A percentile compares a stretch with the other conserved stretches of the same genome.
Evolutionary conservation across 2,797 vertebrate species (phyloP).

Genomic region (Notolabrus celidotus): DNA sequence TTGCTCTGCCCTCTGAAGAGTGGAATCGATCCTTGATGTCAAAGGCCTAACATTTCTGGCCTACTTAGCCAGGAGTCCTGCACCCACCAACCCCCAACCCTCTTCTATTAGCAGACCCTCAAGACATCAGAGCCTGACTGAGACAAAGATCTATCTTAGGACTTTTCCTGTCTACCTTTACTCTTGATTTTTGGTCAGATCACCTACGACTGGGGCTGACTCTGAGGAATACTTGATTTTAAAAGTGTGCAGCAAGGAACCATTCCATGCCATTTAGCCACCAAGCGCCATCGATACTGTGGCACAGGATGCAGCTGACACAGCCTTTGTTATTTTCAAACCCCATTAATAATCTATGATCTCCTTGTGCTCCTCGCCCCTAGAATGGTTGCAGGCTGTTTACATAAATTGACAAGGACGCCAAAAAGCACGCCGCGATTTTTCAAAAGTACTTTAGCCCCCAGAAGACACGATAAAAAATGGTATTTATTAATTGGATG

Average conservation of each 20-base stretch:
- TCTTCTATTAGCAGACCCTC: slow-evolving; percentile 68
- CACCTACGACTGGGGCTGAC: slow-evolving; percentile 23
- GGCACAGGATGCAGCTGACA: slow-evolving; percentile 69
- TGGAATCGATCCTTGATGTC: slow-evolving; percentile 82
- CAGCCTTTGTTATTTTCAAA: slow-evolving; percentile 79
- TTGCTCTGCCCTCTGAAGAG: slow-evolving; percentile 54
- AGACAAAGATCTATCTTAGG: slow-evolving; percentile 40
- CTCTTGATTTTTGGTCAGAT: slow-evolving; percentile 7
- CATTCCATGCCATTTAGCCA: slow-evolving; percentile 51
- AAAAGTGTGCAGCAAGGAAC: slow-evolving; percentile 35
- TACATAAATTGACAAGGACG: slow-evolving; percentile 77
- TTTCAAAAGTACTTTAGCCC: slow-evolving; percentile 74
- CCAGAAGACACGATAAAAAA: slow-evolving; percentile 77
- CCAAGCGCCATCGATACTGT: slow-evolving; percentile 60
- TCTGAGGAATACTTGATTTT: slow-evolving; percentile 27
- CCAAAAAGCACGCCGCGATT: slow-evolving; percentile 68
- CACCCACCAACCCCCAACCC: slow-evolving; percentile 7
- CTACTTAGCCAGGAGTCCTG: slow-evolving; percentile 65
- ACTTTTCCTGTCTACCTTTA: slow-evolving; percentile 17
- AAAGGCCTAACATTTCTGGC: slow-evolving; percentile 79
- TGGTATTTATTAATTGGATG: slow-evolving; percentile 78
- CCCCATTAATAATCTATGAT: slow-evolving; percentile 81
- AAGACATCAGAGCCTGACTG: slow-evolving; percentile 52
- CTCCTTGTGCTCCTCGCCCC: slow-evolving; percentile 69
- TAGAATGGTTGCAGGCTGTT: slow-evolving; percentile 78